These are phyloP conservation scores for Aix galericulata DNA, from an alignment of 2,113 vertebrate species.

Conservation along the genomic window DNA sequence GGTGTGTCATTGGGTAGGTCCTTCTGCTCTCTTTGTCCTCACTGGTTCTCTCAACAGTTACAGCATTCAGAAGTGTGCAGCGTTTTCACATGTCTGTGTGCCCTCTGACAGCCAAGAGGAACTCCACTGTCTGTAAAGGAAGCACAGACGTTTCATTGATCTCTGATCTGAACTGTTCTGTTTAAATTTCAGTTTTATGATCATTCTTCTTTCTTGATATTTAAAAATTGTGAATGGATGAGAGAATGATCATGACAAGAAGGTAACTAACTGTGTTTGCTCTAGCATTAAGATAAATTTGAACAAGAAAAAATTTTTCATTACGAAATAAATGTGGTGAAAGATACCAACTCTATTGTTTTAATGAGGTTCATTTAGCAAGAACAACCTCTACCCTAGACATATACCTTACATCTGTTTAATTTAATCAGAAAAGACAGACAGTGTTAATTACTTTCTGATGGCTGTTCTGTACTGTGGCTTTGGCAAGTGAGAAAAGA, in stretches of 20 bases:
- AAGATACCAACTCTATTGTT: conserved; percentile 30
- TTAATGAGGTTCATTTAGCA: conserved; percentile 5
- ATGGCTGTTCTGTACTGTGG: conserved; percentile 55
- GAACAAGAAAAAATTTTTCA: conserved; percentile 45
- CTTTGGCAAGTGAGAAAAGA: conserved; percentile 69
- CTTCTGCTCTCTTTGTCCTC: neutral
- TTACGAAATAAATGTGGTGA: conserved; percentile 24
- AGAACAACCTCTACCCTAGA: conserved; percentile 13
- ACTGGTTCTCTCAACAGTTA: neutral
- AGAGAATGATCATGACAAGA: neutral
- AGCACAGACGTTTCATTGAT: neutral
- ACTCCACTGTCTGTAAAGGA: neutral
- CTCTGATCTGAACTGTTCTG: neutral
- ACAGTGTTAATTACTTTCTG: conserved; percentile 68
- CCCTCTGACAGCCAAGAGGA: neutral
- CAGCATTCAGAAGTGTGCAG: neutral
- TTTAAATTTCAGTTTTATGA: neutral
- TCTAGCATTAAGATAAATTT: conserved; percentile 32
- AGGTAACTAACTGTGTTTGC: conserved; percentile 4
- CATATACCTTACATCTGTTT: conserved; percentile 46
- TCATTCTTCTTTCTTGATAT: neutral
- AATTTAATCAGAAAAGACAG: conserved; percentile 58
- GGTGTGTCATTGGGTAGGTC: neutral
- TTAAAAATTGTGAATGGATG: neutral
- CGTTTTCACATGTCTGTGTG: neutral